Conservation (phyloP, 2,888 invertebrate genomes). For the Odontocerum albicorne region DNA sequence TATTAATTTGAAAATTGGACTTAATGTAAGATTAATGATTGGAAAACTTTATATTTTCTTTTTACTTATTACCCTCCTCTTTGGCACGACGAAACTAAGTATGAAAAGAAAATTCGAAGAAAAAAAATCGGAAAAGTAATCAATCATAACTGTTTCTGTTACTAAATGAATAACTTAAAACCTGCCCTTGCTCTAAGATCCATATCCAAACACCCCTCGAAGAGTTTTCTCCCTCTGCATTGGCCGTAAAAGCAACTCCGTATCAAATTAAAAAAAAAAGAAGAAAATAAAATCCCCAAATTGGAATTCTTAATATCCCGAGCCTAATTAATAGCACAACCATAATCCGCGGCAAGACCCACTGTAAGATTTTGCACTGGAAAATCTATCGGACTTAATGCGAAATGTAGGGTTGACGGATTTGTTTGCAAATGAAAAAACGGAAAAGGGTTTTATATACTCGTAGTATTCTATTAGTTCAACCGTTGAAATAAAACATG, state of each 20-base stretch:
- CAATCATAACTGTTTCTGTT: constrained; percentile 29
- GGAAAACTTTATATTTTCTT: no score
- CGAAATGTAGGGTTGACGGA: constrained; percentile 3
- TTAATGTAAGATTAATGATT: no score
- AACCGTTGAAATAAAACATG: no score
- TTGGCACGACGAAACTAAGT: no score
- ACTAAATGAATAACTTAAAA: constrained; percentile 15
- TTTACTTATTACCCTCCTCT: no score
- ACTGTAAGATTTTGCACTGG: constrained; percentile 13
- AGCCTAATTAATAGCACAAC: constrained; percentile 36
- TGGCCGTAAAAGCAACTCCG: constrained; percentile 19
- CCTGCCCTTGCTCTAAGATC: constrained; percentile 7
- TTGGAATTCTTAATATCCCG: constrained; percentile 37
- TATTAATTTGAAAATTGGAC: no score
- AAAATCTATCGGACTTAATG: not conserved
- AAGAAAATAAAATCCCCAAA: constrained; percentile 35
- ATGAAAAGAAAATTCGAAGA: constrained; percentile 4
- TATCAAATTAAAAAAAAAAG: constrained; percentile 35
- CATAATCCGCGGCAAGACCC: constrained; percentile 30
- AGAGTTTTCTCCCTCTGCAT: constrained; percentile 11
- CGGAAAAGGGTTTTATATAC: no score
- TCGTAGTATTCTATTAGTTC: no score
- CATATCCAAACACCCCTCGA: constrained; percentile 5
- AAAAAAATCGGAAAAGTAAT: constrained; percentile 23
- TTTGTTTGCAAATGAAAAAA: no score